These are phyloP conservation scores for Anguilla megastoma DNA, from an alignment of 2,797 vertebrate species.

Conservation along the genomic window DNA sequence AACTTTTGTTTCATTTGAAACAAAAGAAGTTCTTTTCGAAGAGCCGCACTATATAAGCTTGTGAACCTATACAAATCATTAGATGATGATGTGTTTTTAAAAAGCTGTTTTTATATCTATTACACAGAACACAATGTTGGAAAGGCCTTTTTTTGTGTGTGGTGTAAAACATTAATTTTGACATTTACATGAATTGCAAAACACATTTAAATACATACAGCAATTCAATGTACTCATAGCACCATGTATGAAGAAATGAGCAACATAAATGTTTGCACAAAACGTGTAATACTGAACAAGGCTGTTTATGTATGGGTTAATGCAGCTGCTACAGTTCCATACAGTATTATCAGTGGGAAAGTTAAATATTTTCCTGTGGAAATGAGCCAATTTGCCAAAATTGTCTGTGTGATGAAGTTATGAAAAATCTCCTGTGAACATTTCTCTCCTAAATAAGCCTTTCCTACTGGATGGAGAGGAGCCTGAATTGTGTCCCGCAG, in stretches of 20 bases:
- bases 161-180: slow-evolving; percentile 77
- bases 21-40: slow-evolving; percentile 44
- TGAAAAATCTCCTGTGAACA: not conserved
- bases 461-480: not conserved
- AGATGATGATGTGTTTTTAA: not conserved
- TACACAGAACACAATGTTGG: slow-evolving; percentile 17
- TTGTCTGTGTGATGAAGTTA: not conserved
- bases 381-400: not conserved
- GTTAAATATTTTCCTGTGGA: not conserved
- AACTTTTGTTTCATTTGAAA: slow-evolving; percentile 53
- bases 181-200: slow-evolving; percentile 80
- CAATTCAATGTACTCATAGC: slow-evolving; percentile 68
- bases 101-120: not conserved
- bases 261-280: not conserved
- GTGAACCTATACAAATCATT: slow-evolving; percentile 10
- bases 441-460: not conserved
- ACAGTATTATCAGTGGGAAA: not conserved
- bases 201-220: slow-evolving; percentile 78
- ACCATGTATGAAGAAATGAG: slow-evolving; percentile 57
- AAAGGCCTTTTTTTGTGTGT: slow-evolving; percentile 58
- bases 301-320: not conserved
- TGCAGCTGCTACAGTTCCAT: not conserved
- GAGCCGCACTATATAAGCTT: not conserved
- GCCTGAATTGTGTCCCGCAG: not conserved
- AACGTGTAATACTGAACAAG: not conserved